Base-by-base conservation (phyloP, 2,113 vertebrate genomes). In the Okapia johnstoni region DNA sequence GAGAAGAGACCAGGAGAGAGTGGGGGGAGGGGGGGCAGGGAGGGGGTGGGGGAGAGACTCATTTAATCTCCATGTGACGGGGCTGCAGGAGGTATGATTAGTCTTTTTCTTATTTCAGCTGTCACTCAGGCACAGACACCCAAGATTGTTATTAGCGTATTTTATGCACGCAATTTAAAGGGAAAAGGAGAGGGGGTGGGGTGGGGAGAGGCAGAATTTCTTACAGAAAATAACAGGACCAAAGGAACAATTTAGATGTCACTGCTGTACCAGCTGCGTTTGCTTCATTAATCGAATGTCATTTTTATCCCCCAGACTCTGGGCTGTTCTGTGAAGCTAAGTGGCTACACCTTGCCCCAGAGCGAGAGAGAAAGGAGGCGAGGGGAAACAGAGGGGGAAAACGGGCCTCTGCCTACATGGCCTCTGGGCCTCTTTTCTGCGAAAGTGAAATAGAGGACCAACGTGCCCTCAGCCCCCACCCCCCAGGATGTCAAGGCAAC, bases 71-170 rank as follows among this genome's bases (percentile, higher is more conserved):
- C 98, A 88, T 95, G 98, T 28, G 97, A 99, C 98, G 97, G 98
- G 98, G 98, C 98, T 98, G 98, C 98, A 98, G 98, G 98, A 99
- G 98, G 98, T 97, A 98, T 15, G 98, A 99, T 99, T 98, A 98
- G 98, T 98, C 98, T 96, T 99, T 98, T 98, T 99, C 99, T 99
- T 98, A 98, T 99, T 99, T 98, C 98, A 99, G 98, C 99, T 99
- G 99, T 99, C 99, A 99, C 98, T 99, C 99, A 99, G 93, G 96
- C 97, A 73, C n/a, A 94, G 98, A 98, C 97, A 96, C 98, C 97
- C 97, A 96, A 84, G 99, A 99, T 99, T 99, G 99, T 99, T 99
- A 99, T 99, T 99, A 99, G 98, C 61, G 86, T 97, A 98, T 99
- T 99, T 99, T 98, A 99, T 99, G 98, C 98, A 98, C 77, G 6